Percentiles rank a stretch among this genome's conserved stretches.
Conservation (phyloP, 2,113 vertebrate species). For the Alces alces region DNA sequence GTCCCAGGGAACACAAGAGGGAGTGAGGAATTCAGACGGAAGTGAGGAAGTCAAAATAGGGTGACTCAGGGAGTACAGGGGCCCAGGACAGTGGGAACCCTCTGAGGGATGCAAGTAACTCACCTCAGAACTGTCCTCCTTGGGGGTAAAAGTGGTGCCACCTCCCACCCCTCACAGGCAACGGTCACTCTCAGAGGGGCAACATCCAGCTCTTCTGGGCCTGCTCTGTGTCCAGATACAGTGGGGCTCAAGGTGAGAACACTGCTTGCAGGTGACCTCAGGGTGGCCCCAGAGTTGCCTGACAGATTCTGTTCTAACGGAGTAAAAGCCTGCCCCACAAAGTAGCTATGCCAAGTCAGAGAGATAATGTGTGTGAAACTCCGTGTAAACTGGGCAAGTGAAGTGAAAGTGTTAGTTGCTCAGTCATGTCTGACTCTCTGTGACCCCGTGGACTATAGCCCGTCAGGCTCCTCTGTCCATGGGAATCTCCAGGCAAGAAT, state of each 20-base stretch:
- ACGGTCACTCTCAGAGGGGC: neutral
- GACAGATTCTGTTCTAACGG: neutral
- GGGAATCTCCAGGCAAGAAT: neutral
- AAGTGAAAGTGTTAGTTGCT: neutral
- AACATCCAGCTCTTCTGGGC: too few relatives aligned
- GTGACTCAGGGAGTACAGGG: neutral
- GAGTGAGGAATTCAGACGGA: too few relatives aligned
- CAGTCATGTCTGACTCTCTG: neutral
- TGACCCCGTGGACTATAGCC: fast-evolving
- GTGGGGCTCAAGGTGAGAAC: neutral
- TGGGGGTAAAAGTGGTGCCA: neutral
- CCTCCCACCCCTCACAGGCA: fast-evolving
- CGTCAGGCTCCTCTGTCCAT: neutral
- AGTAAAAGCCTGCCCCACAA: neutral
- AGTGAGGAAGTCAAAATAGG: neutral
- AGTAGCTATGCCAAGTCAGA: neutral
- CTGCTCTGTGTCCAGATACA: neutral
- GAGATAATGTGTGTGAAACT: neutral
- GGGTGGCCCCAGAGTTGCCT: neutral
- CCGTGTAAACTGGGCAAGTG: neutral
- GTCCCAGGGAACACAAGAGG: neutral
- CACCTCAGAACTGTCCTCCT: neutral
- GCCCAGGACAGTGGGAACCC: neutral
- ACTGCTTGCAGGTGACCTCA: neutral
- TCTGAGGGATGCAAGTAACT: neutral